Evolutionary conservation across 2,797 vertebrate species (phyloP).

Genomic region (Falco biarmicus): DNA sequence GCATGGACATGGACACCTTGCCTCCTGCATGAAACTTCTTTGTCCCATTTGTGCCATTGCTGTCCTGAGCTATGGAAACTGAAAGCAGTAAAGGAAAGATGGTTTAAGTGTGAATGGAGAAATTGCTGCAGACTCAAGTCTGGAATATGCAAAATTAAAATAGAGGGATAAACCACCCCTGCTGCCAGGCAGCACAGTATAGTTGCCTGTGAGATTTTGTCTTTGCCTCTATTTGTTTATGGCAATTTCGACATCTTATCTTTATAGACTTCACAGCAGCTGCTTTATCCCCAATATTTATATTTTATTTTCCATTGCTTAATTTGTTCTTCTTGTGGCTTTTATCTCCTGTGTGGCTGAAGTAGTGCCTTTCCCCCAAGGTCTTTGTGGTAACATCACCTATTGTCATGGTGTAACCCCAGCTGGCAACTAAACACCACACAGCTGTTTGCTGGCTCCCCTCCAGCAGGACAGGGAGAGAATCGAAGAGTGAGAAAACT

Average conservation of each 20-base stretch:
- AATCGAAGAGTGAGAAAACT: too few species aligned
- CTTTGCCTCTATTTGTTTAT: neutral
- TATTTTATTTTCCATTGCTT: neutral
- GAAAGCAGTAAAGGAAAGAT: neutral
- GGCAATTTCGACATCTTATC: neutral
- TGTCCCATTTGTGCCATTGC: neutral
- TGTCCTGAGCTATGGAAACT: neutral
- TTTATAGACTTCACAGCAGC: neutral
- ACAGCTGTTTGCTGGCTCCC: too few species aligned
- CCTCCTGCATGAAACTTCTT: neutral
- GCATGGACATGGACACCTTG: fast-evolving
- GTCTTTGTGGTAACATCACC: neutral
- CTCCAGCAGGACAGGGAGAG: too few species aligned
- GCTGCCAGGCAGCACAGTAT: neutral
- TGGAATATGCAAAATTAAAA: neutral
- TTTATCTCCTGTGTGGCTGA: neutral
- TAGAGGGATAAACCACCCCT: neutral
- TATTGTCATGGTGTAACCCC: too few species aligned
- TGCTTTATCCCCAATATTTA: neutral
- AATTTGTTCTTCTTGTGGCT: neutral
- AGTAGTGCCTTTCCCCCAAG: neutral
- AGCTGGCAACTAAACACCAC: too few species aligned
- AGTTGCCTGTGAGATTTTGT: neutral
- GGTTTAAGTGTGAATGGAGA: neutral
- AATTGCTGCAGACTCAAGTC: neutral